Evolutionary conservation across 2,888 invertebrate species (phyloP).

Genomic region (Heliothis peltigera): DNA sequence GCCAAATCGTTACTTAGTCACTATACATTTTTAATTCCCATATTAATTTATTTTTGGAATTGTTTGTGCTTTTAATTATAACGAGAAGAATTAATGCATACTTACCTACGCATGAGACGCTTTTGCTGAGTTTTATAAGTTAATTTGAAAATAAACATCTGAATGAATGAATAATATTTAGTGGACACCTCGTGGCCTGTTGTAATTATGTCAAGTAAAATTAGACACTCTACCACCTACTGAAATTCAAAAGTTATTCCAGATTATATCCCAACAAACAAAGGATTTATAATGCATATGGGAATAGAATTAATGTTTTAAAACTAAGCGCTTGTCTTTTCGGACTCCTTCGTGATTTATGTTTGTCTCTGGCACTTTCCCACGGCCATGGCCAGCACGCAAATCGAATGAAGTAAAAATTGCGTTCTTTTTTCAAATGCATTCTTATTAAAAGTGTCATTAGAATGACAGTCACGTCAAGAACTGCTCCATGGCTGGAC

Average conservation of each 20-base stretch:
- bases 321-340: conserved; percentile 1
- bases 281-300: conserved; percentile 31
- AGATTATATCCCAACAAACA: neutral
- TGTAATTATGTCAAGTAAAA: conserved; percentile 51
- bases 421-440: neutral
- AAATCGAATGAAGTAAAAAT: neutral
- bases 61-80: neutral
- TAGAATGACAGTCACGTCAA: conserved; percentile 65
- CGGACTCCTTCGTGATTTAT: neutral
- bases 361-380: neutral
- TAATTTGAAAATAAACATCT: conserved; percentile 4
- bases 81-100: conserved; percentile 14
- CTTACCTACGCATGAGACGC: neutral
- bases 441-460: conserved; percentile 26
- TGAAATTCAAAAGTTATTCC: conserved; percentile 30
- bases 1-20: neutral
- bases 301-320: conserved; percentile 18
- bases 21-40: too few species aligned
- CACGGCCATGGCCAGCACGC: neutral
- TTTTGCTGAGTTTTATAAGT: conserved; percentile 19
- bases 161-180: conserved; percentile 29
- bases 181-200: conserved; percentile 38
- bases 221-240: conserved; percentile 38
- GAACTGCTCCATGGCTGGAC: conserved; percentile 62
- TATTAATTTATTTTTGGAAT: too few species aligned